Base-by-base conservation (phyloP, 92 coral and sea anemone genomes). In the Phymanthus crucifer region DNA sequence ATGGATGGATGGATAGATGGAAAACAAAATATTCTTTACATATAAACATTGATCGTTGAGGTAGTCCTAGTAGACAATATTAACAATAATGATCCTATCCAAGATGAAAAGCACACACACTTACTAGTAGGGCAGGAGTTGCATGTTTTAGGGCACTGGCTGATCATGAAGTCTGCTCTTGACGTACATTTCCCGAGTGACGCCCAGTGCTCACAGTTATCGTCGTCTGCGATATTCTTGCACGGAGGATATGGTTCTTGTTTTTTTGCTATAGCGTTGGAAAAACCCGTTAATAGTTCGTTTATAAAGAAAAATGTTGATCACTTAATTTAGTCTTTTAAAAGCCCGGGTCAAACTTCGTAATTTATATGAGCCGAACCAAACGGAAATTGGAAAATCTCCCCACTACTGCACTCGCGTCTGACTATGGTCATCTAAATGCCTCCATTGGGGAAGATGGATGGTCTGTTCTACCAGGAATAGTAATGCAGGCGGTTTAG, bases 161-260 rank as follows among this genome's bases (percentile, higher is more conserved):
- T 66, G 50, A 89, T 87, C 97, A 92, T 92, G 64, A 85, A 70
- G 37, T 79, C 35, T 19, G 92, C 81, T 65, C 97, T 87, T 18
- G 86, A 66, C 4, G 64, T 50, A 83, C 97, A 92, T 72, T 77
- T 74, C 6, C 97, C 97, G 13, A 90, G 86, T n/a, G 78, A 78
- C 16, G 94, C 97, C 97, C 97, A 92, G 74, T 92, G 97, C 29
- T 84, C 87, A 57, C 97, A 92, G 81, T 87, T 90, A 12, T 88
- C 84, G 16, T 92, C 89, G 32, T 87, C 93, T 23, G 61, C 70
- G 43, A 82, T 48, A 74, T 92, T 90, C 27, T 82, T 80, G 48
- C 97, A 92, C 3, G 54, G 40, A n/a, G 45, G 71, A 19, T 40
- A 23, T 11, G 70, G 65, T 19, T 14, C n/a, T 37, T 77, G 48